Percentiles rank a stretch among this genome's conserved stretches.
phyloP scores from a whole-genome alignment of 2,113 vertebrate genomes.

The Chascanopsetta lugubris region DNA sequence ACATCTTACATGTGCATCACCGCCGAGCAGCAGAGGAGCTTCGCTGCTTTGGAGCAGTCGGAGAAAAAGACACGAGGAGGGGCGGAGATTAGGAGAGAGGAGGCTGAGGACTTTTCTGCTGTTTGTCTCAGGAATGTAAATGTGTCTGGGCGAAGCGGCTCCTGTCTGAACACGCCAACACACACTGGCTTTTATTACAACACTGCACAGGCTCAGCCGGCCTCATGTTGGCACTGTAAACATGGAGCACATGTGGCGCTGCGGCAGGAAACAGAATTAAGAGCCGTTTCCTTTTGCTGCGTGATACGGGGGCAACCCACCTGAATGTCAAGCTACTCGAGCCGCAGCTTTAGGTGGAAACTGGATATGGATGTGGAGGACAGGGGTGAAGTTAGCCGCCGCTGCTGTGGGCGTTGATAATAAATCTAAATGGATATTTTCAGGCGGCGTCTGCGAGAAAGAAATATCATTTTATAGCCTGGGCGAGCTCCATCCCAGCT shows the following conservation, averaged over 20 bases:
- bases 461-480: constrained; percentile 15
- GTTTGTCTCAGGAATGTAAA: constrained; percentile 76
- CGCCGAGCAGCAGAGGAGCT: neutral
- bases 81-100: constrained; percentile 23
- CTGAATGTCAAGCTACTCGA: constrained; percentile 24
- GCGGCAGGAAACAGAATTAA: constrained; percentile 47
- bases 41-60: constrained; percentile 9
- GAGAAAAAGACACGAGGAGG: neutral
- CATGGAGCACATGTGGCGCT: constrained; percentile 26
- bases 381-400: constrained; percentile 11
- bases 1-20: constrained; percentile 5
- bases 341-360: constrained; percentile 16
- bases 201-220: constrained; percentile 37
- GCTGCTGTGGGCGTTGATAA: neutral
- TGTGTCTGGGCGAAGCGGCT: constrained; percentile 58
- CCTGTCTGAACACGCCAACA: constrained; percentile 68
- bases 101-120: constrained; percentile 23
- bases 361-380: constrained; percentile 17
- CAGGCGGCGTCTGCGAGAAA: neutral
- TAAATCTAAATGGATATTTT: constrained; percentile 32
- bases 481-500: constrained; percentile 23
- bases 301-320: constrained; percentile 3
- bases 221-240: constrained; percentile 49
- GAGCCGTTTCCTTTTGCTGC: constrained; percentile 33
- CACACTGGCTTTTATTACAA: no score